Evolutionary conservation across 2,113 vertebrate genomes (phyloP).

Genomic region (Tinamus guttatus): DNA sequence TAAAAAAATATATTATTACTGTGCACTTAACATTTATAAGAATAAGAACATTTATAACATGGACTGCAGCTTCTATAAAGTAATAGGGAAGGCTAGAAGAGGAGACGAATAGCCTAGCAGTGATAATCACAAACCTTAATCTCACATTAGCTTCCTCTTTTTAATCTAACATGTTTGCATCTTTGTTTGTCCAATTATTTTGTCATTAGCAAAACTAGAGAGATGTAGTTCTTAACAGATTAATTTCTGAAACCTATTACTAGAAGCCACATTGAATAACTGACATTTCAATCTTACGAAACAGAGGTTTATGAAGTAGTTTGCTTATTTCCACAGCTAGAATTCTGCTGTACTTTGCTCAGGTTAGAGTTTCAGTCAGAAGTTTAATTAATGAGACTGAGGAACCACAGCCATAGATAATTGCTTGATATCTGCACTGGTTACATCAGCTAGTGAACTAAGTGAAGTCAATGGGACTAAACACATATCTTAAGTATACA

Average conservation of each 20-base stretch:
- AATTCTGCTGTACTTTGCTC: background rate
- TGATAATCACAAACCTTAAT: background rate
- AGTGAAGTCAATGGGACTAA: background rate
- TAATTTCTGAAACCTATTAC: background rate
- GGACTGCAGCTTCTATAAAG: background rate
- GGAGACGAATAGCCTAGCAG: background rate
- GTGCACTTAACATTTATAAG: too few species aligned
- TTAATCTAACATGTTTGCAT: conserved; percentile 20
- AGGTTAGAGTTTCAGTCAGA: background rate
- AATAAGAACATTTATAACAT: background rate
- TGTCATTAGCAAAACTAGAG: conserved; percentile 11
- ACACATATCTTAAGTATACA: background rate
- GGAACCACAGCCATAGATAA: background rate
- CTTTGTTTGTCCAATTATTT: conserved; percentile 32
- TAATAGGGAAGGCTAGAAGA: background rate
- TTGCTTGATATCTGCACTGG: background rate
- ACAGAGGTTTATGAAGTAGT: background rate
- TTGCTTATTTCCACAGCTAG: background rate
- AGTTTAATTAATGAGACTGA: background rate
- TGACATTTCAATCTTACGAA: conserved; percentile 15
- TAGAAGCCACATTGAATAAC: background rate
- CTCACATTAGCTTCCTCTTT: conserved; percentile 8
- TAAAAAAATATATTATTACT: background rate
- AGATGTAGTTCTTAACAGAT: conserved; percentile 9
- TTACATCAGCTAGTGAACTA: accelerated